Base-by-base conservation (phyloP, 2,797 vertebrate genomes). In the Gymnoscopelus microlampas region DNA sequence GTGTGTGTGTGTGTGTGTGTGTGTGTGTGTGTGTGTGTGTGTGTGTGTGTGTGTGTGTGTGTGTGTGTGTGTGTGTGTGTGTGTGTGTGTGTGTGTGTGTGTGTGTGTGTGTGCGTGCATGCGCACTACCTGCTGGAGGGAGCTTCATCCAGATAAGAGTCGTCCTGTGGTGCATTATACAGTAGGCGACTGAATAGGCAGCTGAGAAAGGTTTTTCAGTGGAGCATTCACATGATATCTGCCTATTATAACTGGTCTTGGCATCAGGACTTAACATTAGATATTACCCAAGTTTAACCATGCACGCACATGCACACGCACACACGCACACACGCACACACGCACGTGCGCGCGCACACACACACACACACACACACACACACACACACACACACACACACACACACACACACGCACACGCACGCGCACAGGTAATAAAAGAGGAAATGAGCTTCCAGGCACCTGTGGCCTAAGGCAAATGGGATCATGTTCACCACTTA, bases 401-500 rank as follows among this genome's bases (percentile, higher is more conserved):
- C 63, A 73, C 10, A 39, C 60, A 65, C 53, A 39, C 44, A 62
- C 60, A 48, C 60, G 29, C 48, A 63, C 60, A 51, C 19, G 51
- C 23, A 51, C 24, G 15, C 61, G 53, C 61, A 51, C 12, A 29
- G 12, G 63, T 35, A 53, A 64, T 64, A 26, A 48, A 51, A 5
- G 24, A 11, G 44, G 48, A 60, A 63, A 65, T 29, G 58, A 73
- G 19, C 66, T 66, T 19, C n/a, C 14, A 2, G 32, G 32, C 70
- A 77, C 80, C 76, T 82, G 78, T 69, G 78, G 67, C 73, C 71
- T 53, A 4, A 44, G 62, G 24, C 62, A 64, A 70, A 75, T 55
- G 63, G 49, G 53, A 79, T 60, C 48, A 60, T 35, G 44, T 50
- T 44, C 26, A 32, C 47, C 4, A 51, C 54, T 54, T 1, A 14